Conservation (phyloP, 2,888 invertebrate genomes). For the Brassicogethes aeneus region DNA sequence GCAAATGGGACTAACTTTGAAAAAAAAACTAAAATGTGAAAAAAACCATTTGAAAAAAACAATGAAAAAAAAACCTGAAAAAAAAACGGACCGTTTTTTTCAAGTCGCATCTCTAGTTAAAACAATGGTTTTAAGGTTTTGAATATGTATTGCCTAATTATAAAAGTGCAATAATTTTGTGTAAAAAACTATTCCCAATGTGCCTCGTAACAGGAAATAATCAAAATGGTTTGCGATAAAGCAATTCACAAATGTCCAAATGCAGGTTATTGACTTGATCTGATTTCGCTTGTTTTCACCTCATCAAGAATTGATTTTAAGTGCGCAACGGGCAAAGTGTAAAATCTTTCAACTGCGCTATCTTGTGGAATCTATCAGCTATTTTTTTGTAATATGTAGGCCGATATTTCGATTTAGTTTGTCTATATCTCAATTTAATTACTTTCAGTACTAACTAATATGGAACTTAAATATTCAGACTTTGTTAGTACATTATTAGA, state of each 20-base stretch:
- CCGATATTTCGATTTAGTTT: conserved; percentile 13
- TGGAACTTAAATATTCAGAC: conserved; percentile 27
- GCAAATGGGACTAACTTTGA: too few species aligned
- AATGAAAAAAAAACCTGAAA: too few species aligned
- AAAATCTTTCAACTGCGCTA: conserved; percentile 24
- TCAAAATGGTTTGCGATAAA: conserved; percentile 8
- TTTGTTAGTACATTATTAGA: conserved; percentile 19
- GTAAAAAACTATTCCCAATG: too few species aligned
- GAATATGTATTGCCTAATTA: too few species aligned
- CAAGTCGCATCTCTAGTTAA: too few species aligned
- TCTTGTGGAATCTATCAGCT: conserved; percentile 13
- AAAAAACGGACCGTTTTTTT: too few species aligned
- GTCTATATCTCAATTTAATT: conserved; percentile 8
- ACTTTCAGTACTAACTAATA: conserved; percentile 18
- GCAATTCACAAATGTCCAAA: too few species aligned
- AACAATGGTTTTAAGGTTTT: too few species aligned
- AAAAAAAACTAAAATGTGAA: too few species aligned
- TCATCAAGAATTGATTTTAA: conserved; percentile 14
- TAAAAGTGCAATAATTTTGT: too few species aligned
- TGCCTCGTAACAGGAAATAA: conserved; percentile 2
- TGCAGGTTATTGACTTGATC: conserved; percentile 22
- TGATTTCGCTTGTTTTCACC: conserved; percentile 19
- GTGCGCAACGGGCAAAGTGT: conserved; percentile 10
- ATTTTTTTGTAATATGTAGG: conserved; percentile 9
- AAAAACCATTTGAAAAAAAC: too few species aligned